These are phyloP conservation scores for Heliangelus exortis DNA, from an alignment of 2,797 vertebrate species.

Conservation along the genomic window DNA sequence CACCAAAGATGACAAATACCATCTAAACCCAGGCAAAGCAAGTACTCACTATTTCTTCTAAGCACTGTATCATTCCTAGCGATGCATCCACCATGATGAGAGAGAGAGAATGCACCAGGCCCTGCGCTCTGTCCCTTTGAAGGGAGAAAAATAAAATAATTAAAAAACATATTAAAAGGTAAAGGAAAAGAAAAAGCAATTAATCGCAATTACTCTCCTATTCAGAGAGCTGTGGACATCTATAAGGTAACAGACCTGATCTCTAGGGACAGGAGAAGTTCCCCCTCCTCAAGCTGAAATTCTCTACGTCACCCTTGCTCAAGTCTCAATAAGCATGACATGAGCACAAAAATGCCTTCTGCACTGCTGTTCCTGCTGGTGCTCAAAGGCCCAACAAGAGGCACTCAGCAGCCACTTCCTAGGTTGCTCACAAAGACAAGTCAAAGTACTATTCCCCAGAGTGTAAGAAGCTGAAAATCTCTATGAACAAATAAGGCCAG, in stretches of 20 bases:
- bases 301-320: not conserved
- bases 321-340: not conserved
- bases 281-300: not conserved
- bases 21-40: not conserved
- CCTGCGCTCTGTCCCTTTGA: slow-evolving; percentile 86
- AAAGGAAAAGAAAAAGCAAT: not conserved
- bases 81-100: slow-evolving; percentile 91
- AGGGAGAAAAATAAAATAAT: not conserved
- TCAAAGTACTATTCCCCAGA: not conserved
- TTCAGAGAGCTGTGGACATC: not conserved
- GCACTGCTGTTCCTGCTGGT: not conserved
- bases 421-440: not conserved
- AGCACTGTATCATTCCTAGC: slow-evolving; percentile 88
- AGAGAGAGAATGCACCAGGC: slow-evolving; percentile 88
- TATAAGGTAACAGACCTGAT: not conserved
- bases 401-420: not conserved
- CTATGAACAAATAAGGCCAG: not conserved
- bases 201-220: not conserved
- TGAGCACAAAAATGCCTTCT: not conserved
- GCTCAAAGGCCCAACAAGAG: not conserved
- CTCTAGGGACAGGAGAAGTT: not conserved
- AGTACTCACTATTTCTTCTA: slow-evolving; percentile 94
- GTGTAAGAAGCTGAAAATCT: not conserved
- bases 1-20: not conserved
- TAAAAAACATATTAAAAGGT: not conserved